Evolutionary conservation across 92 coral and sea anemone species (phyloP), one percentile per base, ranked within the genome.

Genomic region (Plumapathes pennacea): DNA sequence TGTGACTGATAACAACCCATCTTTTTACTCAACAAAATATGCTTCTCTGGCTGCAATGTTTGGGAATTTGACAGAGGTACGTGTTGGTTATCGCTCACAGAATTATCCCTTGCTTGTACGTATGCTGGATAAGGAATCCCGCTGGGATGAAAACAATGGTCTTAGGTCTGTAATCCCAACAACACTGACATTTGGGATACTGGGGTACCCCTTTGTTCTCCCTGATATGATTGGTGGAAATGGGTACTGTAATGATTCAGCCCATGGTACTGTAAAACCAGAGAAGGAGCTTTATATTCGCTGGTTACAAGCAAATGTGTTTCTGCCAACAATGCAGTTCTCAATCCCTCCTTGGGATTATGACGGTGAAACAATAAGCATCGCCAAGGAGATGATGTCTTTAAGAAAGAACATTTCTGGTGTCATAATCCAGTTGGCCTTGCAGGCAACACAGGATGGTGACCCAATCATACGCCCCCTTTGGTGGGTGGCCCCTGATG

Each of bases 151-250:
- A 36, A 34, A 49, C 13, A 72, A 78, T 77, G 96, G 96, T 10
- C 45, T 88, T 22, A 50, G 64, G n/a, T 88, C 96, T 11, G 85
- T 88, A 11, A 84, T 88, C 13, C 96, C 96, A 23, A 57, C 96
- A 28, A 78, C 64, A 9, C 57, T 88, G 43, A 88, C 88, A 2
- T 75, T 88, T 62, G 96, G 90, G 23, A 78, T 88, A 46, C 46
- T 83, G 34, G 96, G 96, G 10, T 84, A 84, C 57, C 96, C 96
- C 5, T 88, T 83, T 71, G 86, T 88, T 17, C 62, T 88, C 23
- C 96, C 96, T 0, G 90, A 78, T 31, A 79, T 84, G 88, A 57
- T 84, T 11, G 90, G 90, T 23, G 96, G 96, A 4, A 88, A 84
- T 74, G 85, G 82, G 23, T 8, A 25, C 25, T 52, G 52, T 1